Percentiles rank a stretch among this genome's conserved stretches.
Conservation (phyloP, 92 coral and sea anemone species). For the Epizoanthus rinbou region DNA sequence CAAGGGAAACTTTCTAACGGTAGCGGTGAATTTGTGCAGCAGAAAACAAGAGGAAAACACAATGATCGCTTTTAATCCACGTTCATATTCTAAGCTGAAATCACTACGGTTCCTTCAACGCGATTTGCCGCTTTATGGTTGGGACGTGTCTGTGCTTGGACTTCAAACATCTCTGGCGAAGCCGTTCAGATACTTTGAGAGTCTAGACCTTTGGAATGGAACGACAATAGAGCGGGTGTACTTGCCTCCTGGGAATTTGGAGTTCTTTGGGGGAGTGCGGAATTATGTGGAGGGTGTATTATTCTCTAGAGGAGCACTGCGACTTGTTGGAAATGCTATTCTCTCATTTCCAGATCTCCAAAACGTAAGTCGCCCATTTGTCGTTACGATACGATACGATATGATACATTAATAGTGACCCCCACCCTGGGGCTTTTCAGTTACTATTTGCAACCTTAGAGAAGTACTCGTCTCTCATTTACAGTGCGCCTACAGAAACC, state of each 20-base stretch:
- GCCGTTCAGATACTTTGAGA: background rate
- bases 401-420: too few species aligned
- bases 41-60: conserved; percentile 39
- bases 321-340: conserved; percentile 25
- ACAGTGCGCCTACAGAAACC: too few species aligned
- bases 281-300: conserved; percentile 35
- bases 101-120: conserved; percentile 28
- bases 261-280: conserved; percentile 55
- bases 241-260: conserved; percentile 51
- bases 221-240: background rate
- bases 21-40: conserved; percentile 64
- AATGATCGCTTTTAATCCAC: conserved; percentile 41
- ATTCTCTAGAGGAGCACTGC: conserved; percentile 14
- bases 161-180: conserved; percentile 55
- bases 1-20: conserved; percentile 32
- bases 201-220: conserved; percentile 26
- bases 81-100: conserved; percentile 34
- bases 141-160: conserved; percentile 48
- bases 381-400: background rate
- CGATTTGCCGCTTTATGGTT: conserved; percentile 40
- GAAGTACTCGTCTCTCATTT: too few species aligned
- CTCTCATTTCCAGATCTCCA: conserved; percentile 19
- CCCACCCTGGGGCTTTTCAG: too few species aligned
- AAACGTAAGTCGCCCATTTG: conserved; percentile 15
- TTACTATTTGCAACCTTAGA: too few species aligned